phyloP scores from a whole-genome alignment of 2,797 vertebrate species.

The Nasua narica region DNA sequence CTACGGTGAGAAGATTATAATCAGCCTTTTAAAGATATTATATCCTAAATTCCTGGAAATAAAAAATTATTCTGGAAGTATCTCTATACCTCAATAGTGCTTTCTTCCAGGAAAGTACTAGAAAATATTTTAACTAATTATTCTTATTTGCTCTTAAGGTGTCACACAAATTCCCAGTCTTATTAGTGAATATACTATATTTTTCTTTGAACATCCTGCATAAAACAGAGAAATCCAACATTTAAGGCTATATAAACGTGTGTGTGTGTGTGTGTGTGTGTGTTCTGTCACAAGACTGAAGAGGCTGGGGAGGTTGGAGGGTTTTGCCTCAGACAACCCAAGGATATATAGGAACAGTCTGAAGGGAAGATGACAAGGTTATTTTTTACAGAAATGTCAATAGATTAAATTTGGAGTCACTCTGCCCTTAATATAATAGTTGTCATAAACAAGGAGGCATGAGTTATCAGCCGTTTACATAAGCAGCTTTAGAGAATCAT shows the following conservation, averaged over 20 bases:
- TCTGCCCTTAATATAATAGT: conserved; percentile 64
- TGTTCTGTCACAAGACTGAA: background rate
- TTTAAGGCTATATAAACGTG: background rate
- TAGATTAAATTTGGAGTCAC: conserved; percentile 66
- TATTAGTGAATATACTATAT: background rate
- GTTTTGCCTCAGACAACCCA: background rate
- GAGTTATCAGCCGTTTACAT: conserved; percentile 66
- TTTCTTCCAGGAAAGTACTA: background rate
- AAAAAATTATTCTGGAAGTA: background rate
- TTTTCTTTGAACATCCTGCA: background rate
- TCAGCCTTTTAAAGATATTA: background rate
- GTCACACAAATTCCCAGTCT: background rate
- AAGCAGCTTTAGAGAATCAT: conserved; percentile 69
- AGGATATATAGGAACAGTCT: conserved; percentile 40
- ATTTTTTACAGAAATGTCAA: conserved; percentile 71
- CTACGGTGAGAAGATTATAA: background rate
- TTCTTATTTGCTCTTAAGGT: background rate
- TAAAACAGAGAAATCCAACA: conserved; percentile 27
- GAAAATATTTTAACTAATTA: background rate
- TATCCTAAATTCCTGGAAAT: background rate
- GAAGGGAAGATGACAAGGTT: conserved; percentile 51
- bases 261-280: too few relatives aligned
- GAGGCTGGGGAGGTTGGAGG: background rate
- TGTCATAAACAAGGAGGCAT: conserved; percentile 68
- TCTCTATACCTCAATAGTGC: background rate